A percentile compares a stretch with the other conserved stretches of the same genome.
Conservation (phyloP, 2,888 invertebrate species). For the Dorcus parallelipipedus region DNA sequence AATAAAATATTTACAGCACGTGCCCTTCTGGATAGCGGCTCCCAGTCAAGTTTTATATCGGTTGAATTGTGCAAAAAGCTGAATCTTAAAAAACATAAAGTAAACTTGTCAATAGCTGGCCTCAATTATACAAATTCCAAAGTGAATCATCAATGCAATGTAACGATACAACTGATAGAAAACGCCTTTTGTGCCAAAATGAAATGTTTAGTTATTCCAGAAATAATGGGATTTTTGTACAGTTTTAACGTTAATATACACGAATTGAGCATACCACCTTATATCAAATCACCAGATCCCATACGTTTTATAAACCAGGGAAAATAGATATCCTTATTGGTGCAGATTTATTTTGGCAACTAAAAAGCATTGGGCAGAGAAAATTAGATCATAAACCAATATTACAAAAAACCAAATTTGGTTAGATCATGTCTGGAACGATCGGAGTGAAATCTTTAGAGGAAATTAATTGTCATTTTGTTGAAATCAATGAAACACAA, state of each 20-base stretch:
- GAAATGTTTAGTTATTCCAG: slow-evolving; percentile 9
- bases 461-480: too few relatives aligned
- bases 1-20: too few relatives aligned
- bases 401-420: too few relatives aligned
- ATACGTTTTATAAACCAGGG: neutral
- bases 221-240: slow-evolving; percentile 14
- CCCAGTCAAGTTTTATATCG: slow-evolving; percentile 17
- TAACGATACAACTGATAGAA: slow-evolving; percentile 6
- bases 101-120: neutral
- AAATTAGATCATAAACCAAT: too few relatives aligned
- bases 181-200: slow-evolving; percentile 4
- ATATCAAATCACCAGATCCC: neutral
- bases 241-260: neutral
- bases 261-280: slow-evolving; percentile 2
- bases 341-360: neutral
- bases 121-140: slow-evolving; percentile 3
- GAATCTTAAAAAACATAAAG: slow-evolving; percentile 1
- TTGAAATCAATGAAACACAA: too few relatives aligned
- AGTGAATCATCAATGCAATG: neutral
- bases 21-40: slow-evolving; percentile 22
- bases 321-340: neutral
- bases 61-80: slow-evolving; percentile 4
- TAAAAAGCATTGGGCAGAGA: too few relatives aligned
- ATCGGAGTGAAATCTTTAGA: too few relatives aligned
- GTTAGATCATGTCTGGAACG: too few relatives aligned